These are phyloP conservation scores for Nebria ingens DNA, from an alignment of 1,140 invertebrate genomes.

Conservation along the genomic window DNA sequence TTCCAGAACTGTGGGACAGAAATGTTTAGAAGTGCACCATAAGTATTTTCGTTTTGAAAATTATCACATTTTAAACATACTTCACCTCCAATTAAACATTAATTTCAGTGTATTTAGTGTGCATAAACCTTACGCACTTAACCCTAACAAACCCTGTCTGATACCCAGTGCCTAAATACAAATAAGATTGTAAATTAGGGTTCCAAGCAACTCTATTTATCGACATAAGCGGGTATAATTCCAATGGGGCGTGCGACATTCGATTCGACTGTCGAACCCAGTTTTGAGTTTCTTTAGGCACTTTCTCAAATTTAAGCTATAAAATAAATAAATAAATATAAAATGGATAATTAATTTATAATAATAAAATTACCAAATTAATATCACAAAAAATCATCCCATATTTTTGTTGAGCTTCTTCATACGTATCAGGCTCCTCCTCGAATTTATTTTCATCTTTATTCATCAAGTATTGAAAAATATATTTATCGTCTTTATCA, in stretches of 20 bases:
- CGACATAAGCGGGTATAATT: not conserved
- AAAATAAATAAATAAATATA: not conserved
- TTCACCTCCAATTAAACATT: too few species aligned
- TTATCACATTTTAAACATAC: too few species aligned
- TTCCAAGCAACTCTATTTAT: not conserved
- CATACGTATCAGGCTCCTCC: not conserved
- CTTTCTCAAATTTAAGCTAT: not conserved
- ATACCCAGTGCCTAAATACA: not conserved
- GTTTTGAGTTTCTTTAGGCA: not conserved
- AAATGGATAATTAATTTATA: not conserved
- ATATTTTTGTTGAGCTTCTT: not conserved
- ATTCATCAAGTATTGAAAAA: not conserved
- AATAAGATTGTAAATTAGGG: not conserved
- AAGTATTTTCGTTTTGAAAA: too few species aligned
- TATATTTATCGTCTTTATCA: not conserved
- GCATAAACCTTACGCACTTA: not conserved
- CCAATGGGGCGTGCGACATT: not conserved
- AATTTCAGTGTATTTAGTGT: not conserved
- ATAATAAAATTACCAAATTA: not conserved
- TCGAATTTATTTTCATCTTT: not conserved
- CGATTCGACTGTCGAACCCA: not conserved
- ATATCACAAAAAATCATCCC: not conserved
- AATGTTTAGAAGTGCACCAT: too few species aligned
- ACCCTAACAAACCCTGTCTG: not conserved
- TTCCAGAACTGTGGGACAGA: too few species aligned